A percentile compares a stretch with the other conserved stretches of the same genome.
phyloP scores from a whole-genome alignment of 2,113 vertebrate species.

The Plectropomus leopardus region DNA sequence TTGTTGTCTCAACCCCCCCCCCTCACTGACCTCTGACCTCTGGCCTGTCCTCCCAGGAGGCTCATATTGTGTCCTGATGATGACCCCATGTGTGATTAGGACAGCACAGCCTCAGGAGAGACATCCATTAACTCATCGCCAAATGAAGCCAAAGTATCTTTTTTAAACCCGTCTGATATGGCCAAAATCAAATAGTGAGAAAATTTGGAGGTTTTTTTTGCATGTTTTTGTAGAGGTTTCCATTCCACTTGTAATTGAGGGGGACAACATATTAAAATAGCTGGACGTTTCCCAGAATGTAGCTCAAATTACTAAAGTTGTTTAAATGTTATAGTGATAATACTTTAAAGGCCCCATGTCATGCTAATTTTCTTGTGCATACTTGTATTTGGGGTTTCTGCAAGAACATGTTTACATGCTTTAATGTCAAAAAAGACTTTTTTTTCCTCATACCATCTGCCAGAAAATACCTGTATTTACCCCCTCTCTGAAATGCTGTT shows the following conservation, averaged over 20 bases:
- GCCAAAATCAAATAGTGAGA: background rate
- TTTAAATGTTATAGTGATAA: background rate
- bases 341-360: too few relatives aligned
- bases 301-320: too few relatives aligned
- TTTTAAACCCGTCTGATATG: background rate
- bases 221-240: too few relatives aligned
- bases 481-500: too few relatives aligned
- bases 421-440: too few relatives aligned
- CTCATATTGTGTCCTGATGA: constrained; percentile 20
- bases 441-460: too few relatives aligned
- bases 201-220: too few relatives aligned
- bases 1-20: background rate
- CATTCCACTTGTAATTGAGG: background rate
- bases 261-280: background rate
- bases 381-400: too few relatives aligned
- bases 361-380: too few relatives aligned
- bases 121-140: constrained; percentile 50
- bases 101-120: constrained; percentile 24
- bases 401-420: too few relatives aligned
- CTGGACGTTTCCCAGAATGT: background rate
- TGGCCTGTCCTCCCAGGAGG: constrained; percentile 46
- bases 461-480: too few relatives aligned
- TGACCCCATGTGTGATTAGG: constrained; percentile 55
- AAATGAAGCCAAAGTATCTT: constrained; percentile 33
- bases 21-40: constrained; percentile 58